Conservation (phyloP, 2,797 vertebrate species). For the Sphenopsis melanotis region DNA sequence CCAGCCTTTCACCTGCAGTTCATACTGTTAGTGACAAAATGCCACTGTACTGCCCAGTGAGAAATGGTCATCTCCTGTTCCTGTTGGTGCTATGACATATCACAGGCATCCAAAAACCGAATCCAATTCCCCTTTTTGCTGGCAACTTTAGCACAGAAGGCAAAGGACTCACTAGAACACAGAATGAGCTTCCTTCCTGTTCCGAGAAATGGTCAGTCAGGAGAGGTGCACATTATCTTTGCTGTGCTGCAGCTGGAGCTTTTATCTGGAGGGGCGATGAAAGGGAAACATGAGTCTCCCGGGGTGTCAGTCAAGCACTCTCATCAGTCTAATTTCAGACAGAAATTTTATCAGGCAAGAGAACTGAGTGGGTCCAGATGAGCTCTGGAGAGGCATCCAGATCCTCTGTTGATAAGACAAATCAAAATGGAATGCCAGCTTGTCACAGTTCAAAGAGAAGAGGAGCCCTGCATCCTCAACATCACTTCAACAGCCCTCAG, state of each 20-base stretch:
- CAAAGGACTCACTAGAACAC: not conserved
- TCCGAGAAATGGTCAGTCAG: not conserved
- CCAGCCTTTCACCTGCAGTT: not conserved
- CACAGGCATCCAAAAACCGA: not conserved
- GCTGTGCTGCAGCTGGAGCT: not conserved
- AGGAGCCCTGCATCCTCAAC: not conserved
- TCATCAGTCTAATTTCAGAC: slow-evolving; percentile 11
- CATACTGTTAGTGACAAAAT: not conserved
- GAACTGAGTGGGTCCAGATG: slow-evolving; percentile 18
- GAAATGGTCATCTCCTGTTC: not conserved
- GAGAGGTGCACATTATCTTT: not conserved
- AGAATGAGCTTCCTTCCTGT: not conserved
- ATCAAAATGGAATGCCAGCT: not conserved
- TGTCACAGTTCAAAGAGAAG: not conserved
- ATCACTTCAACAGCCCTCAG: not conserved
- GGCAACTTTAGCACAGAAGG: not conserved
- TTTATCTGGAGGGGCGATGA: not conserved
- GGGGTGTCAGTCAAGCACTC: not conserved
- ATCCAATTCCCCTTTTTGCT: not conserved
- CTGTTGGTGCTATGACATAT: not conserved
- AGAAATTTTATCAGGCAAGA: not conserved
- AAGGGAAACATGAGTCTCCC: not conserved
- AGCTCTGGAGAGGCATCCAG: not conserved
- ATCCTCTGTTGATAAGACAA: slow-evolving; percentile 15
- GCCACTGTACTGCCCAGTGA: not conserved